phyloP scores from a whole-genome alignment of 2,113 vertebrate species.

The Pleuronectes platessa region DNA sequence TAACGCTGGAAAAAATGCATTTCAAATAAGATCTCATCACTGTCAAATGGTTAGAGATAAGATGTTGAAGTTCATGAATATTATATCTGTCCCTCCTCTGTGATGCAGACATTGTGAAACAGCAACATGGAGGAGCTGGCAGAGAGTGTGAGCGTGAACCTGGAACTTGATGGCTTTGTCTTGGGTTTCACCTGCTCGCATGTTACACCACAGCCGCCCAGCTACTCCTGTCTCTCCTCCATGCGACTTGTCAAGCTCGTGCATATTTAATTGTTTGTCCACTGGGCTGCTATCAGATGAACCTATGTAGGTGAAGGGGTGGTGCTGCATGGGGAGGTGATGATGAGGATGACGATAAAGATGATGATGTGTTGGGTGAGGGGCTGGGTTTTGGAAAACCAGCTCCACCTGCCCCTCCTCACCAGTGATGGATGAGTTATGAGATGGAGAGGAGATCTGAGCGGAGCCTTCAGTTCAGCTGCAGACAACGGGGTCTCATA shows the following conservation, averaged over 20 bases:
- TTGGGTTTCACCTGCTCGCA: slow-evolving; percentile 69
- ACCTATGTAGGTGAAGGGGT: slow-evolving; percentile 43
- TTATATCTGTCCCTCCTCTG: neutral
- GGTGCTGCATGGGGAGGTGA: slow-evolving; percentile 26
- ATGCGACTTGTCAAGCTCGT: slow-evolving; percentile 66
- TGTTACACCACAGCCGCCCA: slow-evolving; percentile 55
- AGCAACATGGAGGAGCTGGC: slow-evolving; percentile 15
- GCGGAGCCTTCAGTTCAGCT: slow-evolving; percentile 47
- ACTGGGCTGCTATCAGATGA: slow-evolving; percentile 72
- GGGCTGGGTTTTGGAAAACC: slow-evolving; percentile 58
- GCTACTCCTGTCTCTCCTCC: slow-evolving; percentile 52
- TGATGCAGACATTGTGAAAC: slow-evolving; percentile 10
- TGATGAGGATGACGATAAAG: slow-evolving; percentile 39
- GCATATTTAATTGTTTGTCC: slow-evolving; percentile 73
- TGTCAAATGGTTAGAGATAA: neutral
- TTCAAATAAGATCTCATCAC: neutral
- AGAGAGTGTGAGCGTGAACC: slow-evolving; percentile 26
- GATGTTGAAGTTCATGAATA: neutral
- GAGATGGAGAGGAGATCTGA: slow-evolving; percentile 64
- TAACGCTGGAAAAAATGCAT: neutral
- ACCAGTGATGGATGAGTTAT: slow-evolving; percentile 54
- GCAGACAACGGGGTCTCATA: slow-evolving; percentile 33
- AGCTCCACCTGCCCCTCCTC: slow-evolving; percentile 69
- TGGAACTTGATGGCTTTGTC: slow-evolving; percentile 44
- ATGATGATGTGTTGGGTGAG: slow-evolving; percentile 55